These are phyloP conservation scores for Aleiodes sp. DNA, from an alignment of 1,140 invertebrate species.

Conservation along the genomic window DNA sequence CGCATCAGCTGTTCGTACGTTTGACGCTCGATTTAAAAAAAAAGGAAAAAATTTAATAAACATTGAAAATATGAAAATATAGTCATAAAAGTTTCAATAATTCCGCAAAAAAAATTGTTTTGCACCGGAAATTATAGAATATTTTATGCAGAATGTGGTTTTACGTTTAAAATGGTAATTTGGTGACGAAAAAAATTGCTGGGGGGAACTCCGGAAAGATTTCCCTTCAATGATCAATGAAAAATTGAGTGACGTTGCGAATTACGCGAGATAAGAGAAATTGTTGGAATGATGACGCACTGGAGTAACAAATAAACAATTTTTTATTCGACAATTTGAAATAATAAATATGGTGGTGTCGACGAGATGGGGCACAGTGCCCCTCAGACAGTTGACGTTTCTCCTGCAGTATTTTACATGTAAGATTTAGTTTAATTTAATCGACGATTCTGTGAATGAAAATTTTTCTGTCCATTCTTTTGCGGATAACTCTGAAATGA, in stretches of 20 bases:
- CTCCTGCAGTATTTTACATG: not conserved
- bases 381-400: not conserved
- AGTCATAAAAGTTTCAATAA: not conserved
- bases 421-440: not conserved
- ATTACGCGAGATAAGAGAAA: not conserved
- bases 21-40: not conserved
- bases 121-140: not conserved
- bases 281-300: not conserved
- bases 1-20: not conserved
- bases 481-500: too few species aligned
- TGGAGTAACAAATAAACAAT: not conserved
- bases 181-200: too few species aligned
- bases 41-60: not conserved
- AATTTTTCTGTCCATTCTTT: not conserved
- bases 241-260: too few species aligned
- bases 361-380: not conserved
- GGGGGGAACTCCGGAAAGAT: too few species aligned
- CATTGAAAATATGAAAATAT: not conserved
- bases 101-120: not conserved
- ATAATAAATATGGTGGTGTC: slow-evolving; percentile 2
- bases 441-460: not conserved
- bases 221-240: too few species aligned
- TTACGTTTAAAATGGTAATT: too few species aligned
- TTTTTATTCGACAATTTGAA: not conserved
- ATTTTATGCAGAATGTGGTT: too few species aligned